A percentile compares a stretch with the other conserved stretches of the same genome.
These are phyloP conservation scores for Malacoctenus gilli DNA, from an alignment of 2,797 vertebrate species.

Conservation along the genomic window DNA sequence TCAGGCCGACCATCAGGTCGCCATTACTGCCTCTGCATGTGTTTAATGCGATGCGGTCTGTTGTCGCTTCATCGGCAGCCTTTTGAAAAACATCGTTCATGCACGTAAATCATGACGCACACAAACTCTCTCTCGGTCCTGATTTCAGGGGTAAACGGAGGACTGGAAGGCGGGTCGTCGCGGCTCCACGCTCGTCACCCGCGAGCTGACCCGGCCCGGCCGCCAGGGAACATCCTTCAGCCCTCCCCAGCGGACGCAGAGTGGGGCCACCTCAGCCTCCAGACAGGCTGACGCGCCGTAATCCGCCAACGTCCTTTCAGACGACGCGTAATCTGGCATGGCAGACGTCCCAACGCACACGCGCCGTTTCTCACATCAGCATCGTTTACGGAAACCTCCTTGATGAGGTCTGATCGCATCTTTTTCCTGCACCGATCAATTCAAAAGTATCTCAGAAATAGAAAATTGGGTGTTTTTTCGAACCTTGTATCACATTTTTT, in stretches of 20 bases:
- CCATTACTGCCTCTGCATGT: conserved; percentile 22
- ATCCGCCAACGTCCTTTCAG: conserved; percentile 73
- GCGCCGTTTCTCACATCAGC: conserved; percentile 26
- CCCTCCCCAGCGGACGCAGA: conserved; percentile 4
- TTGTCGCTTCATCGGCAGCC: conserved; percentile 10
- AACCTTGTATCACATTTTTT: too few species aligned
- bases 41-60: background rate
- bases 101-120: too few species aligned
- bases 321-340: conserved; percentile 67
- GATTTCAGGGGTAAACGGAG: too few species aligned
- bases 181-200: conserved; percentile 4
- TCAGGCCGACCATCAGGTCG: conserved; percentile 9
- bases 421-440: too few species aligned
- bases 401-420: too few species aligned
- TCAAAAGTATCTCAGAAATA: too few species aligned
- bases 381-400: conserved; percentile 19
- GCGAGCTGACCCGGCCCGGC: conserved; percentile 17
- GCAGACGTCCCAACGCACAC: conserved; percentile 44
- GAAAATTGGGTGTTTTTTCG: too few species aligned
- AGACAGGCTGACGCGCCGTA: conserved; percentile 73
- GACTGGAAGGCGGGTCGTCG: background rate
- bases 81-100: conserved; percentile 1
- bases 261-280: conserved; percentile 53
- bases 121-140: too few species aligned
- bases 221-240: conserved; percentile 23